Evolutionary conservation across 2,888 invertebrate species (phyloP), one percentile per base, ranked within the genome.

Genomic region (Cryptosula pallasiana): DNA sequence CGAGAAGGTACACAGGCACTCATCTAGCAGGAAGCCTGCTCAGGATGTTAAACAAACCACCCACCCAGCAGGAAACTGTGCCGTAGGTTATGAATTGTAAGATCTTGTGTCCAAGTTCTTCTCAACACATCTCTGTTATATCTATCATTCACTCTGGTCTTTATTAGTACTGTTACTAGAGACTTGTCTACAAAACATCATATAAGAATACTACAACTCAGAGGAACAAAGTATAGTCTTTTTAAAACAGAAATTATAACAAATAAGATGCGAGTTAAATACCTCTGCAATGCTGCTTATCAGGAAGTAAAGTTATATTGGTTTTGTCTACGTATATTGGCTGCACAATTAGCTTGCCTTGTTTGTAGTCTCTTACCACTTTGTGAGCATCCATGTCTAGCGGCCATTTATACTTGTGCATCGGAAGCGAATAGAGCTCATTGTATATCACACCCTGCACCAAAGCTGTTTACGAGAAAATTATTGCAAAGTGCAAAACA

Each of bases 51-150:
- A n/a, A n/a, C n/a, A n/a, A n/a, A n/a, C n/a, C 20, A 63, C 63
- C 32, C 2, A 63, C 63, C 63, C 29, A 63, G 2, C 27, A 63
- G 63, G n/a, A 63, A 63, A 63, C 63, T 63, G 32, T 63, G 34
- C 63, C 32, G 63, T 27, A 63, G 63, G 32, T 34, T 34, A 63
- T 63, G 16, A 2, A 13, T 32, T 9, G 13, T 27, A 27, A 63
- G 34, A 63, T 63, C 63, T 63, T 27, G 16, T 29, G 32, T n/a
- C 63, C 63, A 63, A 5, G 63, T 63, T 32, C 32, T 20, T 63
- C 63, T 27, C 27, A 63, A 32, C 13, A 63, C 2, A 34, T 63
- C 63, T 63, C 63, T 27, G 63, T 63, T 63, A n/a, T 13, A 32
- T n/a, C 34, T 63, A 32, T 63, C 63, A 5, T 63, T 32, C 13